phyloP scores from a whole-genome alignment of 2,797 vertebrate genomes.

The Novumbra hubbsi region DNA sequence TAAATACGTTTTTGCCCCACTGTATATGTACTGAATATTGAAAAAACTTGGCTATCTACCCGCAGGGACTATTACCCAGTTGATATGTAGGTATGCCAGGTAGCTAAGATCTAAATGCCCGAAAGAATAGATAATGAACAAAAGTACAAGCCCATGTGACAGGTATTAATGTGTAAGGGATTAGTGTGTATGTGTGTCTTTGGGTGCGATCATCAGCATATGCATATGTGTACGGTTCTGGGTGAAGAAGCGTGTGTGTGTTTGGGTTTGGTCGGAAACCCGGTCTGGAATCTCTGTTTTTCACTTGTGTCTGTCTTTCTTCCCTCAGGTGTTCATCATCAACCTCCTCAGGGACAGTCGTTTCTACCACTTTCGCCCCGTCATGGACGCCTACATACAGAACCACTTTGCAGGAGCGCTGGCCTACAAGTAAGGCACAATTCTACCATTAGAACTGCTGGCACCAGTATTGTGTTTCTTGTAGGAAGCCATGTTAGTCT shows the following conservation, averaged over 20 bases:
- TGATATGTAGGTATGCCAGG: no score
- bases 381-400: slow-evolving; percentile 98
- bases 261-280: neutral
- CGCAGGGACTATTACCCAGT: no score
- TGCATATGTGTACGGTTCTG: neutral
- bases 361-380: slow-evolving; percentile 97
- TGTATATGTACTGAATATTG: no score
- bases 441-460: neutral
- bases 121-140: no score
- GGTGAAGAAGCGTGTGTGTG: neutral
- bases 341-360: slow-evolving; percentile 98
- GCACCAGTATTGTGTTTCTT: neutral
- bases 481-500: neutral
- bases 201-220: neutral
- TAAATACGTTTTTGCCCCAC: no score
- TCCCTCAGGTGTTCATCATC: slow-evolving; percentile 93
- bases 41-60: neutral
- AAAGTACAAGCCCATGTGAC: no score
- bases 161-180: neutral
- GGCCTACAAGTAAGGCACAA: slow-evolving; percentile 88
- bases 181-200: neutral
- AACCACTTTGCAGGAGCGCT: slow-evolving; percentile 98
- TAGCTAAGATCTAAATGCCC: no score
- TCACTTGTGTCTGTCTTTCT: slow-evolving; percentile 26
- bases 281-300: neutral